Conservation (phyloP, 2,888 invertebrate genomes). For the Drosophila melanosoma region DNA sequence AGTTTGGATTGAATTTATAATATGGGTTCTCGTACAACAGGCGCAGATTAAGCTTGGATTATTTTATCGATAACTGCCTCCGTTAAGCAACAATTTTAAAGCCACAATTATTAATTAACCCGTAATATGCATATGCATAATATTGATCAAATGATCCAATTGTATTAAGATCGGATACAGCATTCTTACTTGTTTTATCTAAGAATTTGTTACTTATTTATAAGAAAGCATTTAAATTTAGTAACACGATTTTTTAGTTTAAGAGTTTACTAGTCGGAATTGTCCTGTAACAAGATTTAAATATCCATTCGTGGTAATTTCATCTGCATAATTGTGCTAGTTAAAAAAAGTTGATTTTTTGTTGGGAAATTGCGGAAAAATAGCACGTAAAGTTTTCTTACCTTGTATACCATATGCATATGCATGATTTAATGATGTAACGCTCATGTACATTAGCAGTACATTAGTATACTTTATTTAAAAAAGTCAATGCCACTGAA, state of each 20-base stretch:
- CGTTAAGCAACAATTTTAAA: too few relatives aligned
- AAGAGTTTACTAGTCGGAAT: not conserved
- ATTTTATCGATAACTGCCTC: too few relatives aligned
- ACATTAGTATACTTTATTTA: conserved; percentile 8
- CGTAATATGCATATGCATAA: too few relatives aligned
- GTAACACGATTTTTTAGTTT: not conserved
- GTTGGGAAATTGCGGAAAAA: not conserved
- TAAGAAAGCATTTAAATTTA: not conserved
- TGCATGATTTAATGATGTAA: not conserved
- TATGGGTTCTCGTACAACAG: too few relatives aligned
- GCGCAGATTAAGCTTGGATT: too few relatives aligned
- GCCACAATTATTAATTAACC: too few relatives aligned
- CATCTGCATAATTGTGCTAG: not conserved
- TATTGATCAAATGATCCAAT: too few relatives aligned
- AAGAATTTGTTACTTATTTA: not conserved
- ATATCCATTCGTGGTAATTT: not conserved
- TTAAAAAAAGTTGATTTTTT: not conserved
- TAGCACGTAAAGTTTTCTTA: not conserved
- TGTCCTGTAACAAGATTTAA: not conserved
- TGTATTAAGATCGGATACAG: too few relatives aligned
- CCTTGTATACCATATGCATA: not conserved
- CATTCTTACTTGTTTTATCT: not conserved
- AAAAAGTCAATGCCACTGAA: conserved; percentile 23
- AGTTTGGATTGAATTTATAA: too few relatives aligned
- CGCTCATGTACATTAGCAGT: not conserved